Base-by-base conservation (phyloP, 1,140 invertebrate species). In the Tyrophagus putrescentiae region DNA sequence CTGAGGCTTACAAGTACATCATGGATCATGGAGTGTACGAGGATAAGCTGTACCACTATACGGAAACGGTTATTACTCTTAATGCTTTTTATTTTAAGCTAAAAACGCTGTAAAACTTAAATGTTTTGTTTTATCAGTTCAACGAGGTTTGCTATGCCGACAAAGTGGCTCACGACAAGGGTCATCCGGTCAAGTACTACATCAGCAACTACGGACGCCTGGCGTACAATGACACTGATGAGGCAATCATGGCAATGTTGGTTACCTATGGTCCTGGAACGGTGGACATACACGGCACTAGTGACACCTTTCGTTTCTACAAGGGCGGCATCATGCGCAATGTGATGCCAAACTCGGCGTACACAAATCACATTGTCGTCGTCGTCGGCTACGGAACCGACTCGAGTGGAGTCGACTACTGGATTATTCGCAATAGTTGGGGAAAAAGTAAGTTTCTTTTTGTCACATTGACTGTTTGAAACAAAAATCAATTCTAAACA, bases 381-480 rank as follows among this genome's bases (percentile, higher is more conserved):
- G 48, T n/a, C 11, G 42, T 39, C 32, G 60, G 60, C 32, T 62
- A 56, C 7, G 60, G 60, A 1, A 58, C 60, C 6, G 60, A 62
- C 34, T 61, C 65, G 27, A 31, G 39, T 57, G 60, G 60, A 0
- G 77, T 77, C 31, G 77, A 82, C 31, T 85, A 85, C 61, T 95
- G 89, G 89, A 82, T 93, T 13, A 72, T 94, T 21, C 88, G 93
- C 67, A 94, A 94, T 72, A 87, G 83, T 81, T 91, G 87, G 87
- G 84, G 85, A 3, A 52, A 57, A 21, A 57, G 50, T 1, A n/a
- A n/a, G n/a, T n/a, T n/a, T n/a, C n/a, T n/a, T n/a, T n/a, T n/a
- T n/a, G n/a, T n/a, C n/a, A n/a, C n/a, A n/a, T n/a, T n/a, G n/a
- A n/a, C n/a, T n/a, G n/a, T n/a, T n/a, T n/a, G n/a, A n/a, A n/a